Percentiles rank a stretch among this genome's conserved stretches.
Evolutionary conservation across 1,140 invertebrate genomes (phyloP).

Genomic region (Anthonomus grandis): DNA sequence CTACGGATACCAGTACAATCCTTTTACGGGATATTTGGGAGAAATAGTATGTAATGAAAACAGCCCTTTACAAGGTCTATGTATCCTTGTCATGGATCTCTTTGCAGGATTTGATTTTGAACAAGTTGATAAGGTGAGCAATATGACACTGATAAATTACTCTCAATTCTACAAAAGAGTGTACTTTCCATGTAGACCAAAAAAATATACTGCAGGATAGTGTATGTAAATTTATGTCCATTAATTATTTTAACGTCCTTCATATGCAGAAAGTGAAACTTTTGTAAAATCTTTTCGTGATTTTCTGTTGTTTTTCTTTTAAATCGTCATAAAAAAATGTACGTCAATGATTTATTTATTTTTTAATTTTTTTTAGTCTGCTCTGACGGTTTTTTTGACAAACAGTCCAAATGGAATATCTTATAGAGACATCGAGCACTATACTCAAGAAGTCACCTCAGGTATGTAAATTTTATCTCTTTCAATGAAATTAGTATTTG

Average conservation of each 20-base stretch:
- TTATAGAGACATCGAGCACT: slow-evolving; percentile 23
- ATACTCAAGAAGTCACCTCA: slow-evolving; percentile 23
- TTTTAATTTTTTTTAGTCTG: slow-evolving; percentile 2
- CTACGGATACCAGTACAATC: slow-evolving; percentile 7
- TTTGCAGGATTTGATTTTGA: slow-evolving; percentile 18
- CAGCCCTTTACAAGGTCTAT: slow-evolving; percentile 15
- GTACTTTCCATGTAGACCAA: no score
- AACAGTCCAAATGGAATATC: slow-evolving; percentile 23
- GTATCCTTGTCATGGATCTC: slow-evolving; percentile 14
- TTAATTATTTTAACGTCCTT: no score
- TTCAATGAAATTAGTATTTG: no score
- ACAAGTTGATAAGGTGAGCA: slow-evolving; percentile 13
- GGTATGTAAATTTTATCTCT: no score
- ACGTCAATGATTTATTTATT: neutral
- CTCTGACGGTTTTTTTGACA: slow-evolving; percentile 12
- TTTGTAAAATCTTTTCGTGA: no score
- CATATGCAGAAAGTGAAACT: no score
- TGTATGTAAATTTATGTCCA: no score
- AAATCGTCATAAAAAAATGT: no score
- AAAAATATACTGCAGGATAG: no score
- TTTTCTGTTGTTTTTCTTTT: no score
- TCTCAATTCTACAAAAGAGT: no score
- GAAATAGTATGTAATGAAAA: slow-evolving; percentile 17
- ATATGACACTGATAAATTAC: neutral
- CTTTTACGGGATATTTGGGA: neutral